Evolutionary conservation across 2,888 invertebrate genomes (phyloP).

Genomic region (Polymixis lichenea): DNA sequence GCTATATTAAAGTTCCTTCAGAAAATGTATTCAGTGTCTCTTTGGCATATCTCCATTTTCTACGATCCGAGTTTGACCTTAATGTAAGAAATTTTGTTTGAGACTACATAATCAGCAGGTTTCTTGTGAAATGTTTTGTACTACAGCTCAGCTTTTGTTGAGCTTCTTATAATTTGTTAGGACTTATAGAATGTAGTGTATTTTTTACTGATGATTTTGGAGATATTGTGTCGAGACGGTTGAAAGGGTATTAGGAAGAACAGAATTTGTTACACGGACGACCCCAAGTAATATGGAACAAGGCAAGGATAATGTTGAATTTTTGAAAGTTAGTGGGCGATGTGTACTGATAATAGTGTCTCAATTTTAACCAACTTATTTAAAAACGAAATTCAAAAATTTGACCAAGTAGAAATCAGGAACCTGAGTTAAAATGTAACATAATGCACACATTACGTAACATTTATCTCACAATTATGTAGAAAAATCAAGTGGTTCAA

Average conservation of each 20-base stretch:
- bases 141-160: conserved; percentile 46
- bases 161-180: conserved; percentile 28
- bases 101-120: conserved; percentile 63
- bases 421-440: neutral
- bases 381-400: neutral
- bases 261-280: no score
- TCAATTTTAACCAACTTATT: neutral
- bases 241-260: no score
- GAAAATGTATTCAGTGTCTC: neutral
- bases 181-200: conserved; percentile 4
- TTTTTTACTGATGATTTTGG: neutral
- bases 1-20: neutral
- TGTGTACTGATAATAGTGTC: neutral
- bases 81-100: conserved; percentile 60
- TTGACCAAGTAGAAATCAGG: neutral
- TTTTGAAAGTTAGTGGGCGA: neutral
- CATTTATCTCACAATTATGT: no score
- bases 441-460: no score
- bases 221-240: neutral
- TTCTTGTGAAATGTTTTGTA: conserved; percentile 64
- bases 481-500: neutral
- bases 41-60: conserved; percentile 37
- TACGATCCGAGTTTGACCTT: conserved; percentile 44
- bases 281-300: no score
- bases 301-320: neutral